Evolutionary conservation across 2,113 vertebrate species (phyloP).

Genomic region (Paralichthys olivaceus): DNA sequence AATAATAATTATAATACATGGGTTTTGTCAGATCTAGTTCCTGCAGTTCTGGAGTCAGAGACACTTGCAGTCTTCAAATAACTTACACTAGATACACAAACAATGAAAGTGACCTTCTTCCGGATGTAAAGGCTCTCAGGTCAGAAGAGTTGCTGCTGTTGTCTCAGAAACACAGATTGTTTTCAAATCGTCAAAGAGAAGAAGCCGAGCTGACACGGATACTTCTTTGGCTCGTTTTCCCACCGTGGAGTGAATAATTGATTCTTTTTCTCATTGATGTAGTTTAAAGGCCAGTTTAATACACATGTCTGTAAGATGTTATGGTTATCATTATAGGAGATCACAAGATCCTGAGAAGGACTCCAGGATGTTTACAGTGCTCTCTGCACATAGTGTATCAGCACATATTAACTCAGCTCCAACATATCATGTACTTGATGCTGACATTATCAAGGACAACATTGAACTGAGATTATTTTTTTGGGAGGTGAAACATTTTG

Average conservation of each 20-base stretch:
- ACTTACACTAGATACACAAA: not conserved
- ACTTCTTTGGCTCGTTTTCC: slow-evolving; percentile 29
- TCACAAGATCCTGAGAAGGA: slow-evolving; percentile 69
- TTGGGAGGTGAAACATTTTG: not conserved
- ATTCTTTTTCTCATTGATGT: slow-evolving; percentile 42
- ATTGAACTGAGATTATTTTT: slow-evolving; percentile 16
- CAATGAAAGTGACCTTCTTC: not conserved
- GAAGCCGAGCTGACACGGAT: slow-evolving; percentile 6
- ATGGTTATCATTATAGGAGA: slow-evolving; percentile 56
- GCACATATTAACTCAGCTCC: not conserved
- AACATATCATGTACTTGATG: not conserved
- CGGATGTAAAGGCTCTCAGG: not conserved
- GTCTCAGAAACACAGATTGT: not conserved
- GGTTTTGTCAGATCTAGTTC: no score
- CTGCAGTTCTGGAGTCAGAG: no score
- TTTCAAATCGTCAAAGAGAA: slow-evolving; percentile 36
- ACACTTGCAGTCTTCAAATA: not conserved
- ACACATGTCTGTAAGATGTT: slow-evolving; percentile 54
- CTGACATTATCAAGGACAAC: not conserved
- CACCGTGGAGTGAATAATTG: not conserved
- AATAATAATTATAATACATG: no score
- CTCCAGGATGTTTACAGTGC: slow-evolving; percentile 25
- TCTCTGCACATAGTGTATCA: not conserved
- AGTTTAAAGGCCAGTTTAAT: slow-evolving; percentile 40
- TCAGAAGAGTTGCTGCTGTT: not conserved